Evolutionary conservation across 64 coral and sea anemone genomes (phyloP), one percentile per base, ranked within the genome.

Genomic region (Trachythela sp.): DNA sequence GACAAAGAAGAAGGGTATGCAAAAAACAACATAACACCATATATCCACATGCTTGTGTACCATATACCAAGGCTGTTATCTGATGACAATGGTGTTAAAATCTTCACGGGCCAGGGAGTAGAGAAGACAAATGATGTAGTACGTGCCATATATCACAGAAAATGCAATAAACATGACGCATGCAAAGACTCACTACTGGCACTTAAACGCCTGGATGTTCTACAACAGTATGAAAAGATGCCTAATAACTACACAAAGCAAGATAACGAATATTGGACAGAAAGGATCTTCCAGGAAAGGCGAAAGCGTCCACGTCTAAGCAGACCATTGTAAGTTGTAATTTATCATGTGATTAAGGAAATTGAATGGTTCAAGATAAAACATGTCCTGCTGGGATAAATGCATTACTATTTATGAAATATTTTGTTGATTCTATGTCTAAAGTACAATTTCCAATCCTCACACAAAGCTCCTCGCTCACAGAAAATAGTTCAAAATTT

Each of bases 101-200:
- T 80, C 75, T 80, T 80, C 30, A 80, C 75, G 0, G 75, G 14
- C 20, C 75, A 80, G 35, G 75, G 75, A 29, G 75, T 80, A 13
- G 75, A 80, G 2, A 80, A 80, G 75, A 80, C 75, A 80, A 80
- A 80, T 80, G 75, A 80, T 39, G 75, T 80, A 18, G 75, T 80
- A 10, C 32, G 75, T 18, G 20, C 75, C 20, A 30, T 36, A 35
- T 80, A 80, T 30, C 75, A 80, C 20, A 80, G 33, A 30, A 80
- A 80, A 80, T 80, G 75, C 75, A 80, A 80, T 18, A 80, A 80
- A 29, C 75, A 29, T 80, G 75, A 80, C 35, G 30, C 20, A 29
- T 13, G 75, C 75, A 80, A 80, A 80, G 32, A 80, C 5, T 80
- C 75, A 9, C 75, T 80, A 4, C 30, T 80, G 34, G 75, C 75